Percentiles rank a stretch among this genome's conserved stretches.
Conservation (phyloP, 1,140 invertebrate genomes). For the Helicoverpa armigera region DNA sequence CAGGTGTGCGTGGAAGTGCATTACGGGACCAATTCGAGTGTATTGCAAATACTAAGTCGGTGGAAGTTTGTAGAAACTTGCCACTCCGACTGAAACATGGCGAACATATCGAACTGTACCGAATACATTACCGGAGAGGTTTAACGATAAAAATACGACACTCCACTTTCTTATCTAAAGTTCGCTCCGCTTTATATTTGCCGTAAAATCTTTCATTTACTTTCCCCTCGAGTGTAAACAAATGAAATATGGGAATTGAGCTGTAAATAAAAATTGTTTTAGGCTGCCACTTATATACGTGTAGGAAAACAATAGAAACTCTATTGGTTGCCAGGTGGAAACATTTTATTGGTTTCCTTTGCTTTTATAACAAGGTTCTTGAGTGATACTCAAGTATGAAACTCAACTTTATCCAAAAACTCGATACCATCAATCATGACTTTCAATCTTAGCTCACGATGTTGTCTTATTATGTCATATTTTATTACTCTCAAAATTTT, state of each 20-base stretch:
- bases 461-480: too few species aligned
- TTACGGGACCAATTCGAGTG: conserved; percentile 3
- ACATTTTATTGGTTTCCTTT: background rate
- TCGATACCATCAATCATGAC: background rate
- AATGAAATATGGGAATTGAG: conserved; percentile 30
- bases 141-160: conserved; percentile 36
- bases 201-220: conserved; percentile 44
- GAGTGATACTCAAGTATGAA: background rate
- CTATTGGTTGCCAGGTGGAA: background rate
- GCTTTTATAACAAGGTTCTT: background rate
- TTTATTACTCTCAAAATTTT: too few species aligned
- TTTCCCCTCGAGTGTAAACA: conserved; percentile 21
- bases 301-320: background rate
- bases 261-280: conserved; percentile 27
- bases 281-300: background rate
- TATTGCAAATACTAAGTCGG: conserved; percentile 23
- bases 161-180: conserved; percentile 38
- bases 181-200: conserved; percentile 29
- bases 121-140: conserved; percentile 34
- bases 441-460: too few species aligned
- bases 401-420: background rate
- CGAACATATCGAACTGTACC: conserved; percentile 4
- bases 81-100: background rate
- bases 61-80: conserved; percentile 23
- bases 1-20: conserved; percentile 21